Conservation (phyloP, 1,140 invertebrate species). For the Phymorhynchus buccinoides region DNA sequence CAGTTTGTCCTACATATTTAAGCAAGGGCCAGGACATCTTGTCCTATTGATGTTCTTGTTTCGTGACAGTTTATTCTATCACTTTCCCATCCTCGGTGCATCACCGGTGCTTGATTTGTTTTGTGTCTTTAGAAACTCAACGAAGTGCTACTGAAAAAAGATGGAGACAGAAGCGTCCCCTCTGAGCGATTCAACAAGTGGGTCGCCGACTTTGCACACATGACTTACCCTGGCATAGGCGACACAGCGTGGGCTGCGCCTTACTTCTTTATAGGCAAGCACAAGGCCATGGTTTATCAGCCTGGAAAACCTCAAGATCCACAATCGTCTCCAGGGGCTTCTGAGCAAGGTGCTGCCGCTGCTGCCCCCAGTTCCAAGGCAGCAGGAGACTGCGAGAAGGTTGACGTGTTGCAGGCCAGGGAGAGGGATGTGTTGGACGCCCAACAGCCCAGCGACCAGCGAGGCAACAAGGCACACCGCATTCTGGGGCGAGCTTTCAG, state of each 20-base stretch:
- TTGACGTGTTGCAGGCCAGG: neutral
- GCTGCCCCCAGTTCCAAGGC: neutral
- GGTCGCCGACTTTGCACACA: neutral
- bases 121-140: no score
- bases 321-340: neutral
- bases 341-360: neutral
- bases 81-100: no score
- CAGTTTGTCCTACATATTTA: no score
- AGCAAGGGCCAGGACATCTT: no score
- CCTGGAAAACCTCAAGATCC: neutral
- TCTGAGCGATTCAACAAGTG: neutral
- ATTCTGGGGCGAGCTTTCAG: neutral
- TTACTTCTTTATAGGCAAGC: neutral
- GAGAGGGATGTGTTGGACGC: neutral
- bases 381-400: neutral
- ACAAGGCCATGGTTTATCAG: neutral
- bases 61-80: neutral
- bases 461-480: neutral
- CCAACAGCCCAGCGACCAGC: neutral
- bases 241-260: neutral
- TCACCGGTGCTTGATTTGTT: no score
- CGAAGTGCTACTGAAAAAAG: neutral
- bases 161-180: no score
- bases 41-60: no score
- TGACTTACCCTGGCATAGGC: neutral